Percentiles rank a stretch among this genome's conserved stretches.
Conservation (phyloP, 2,797 vertebrate genomes). For the Sebastes minor region DNA sequence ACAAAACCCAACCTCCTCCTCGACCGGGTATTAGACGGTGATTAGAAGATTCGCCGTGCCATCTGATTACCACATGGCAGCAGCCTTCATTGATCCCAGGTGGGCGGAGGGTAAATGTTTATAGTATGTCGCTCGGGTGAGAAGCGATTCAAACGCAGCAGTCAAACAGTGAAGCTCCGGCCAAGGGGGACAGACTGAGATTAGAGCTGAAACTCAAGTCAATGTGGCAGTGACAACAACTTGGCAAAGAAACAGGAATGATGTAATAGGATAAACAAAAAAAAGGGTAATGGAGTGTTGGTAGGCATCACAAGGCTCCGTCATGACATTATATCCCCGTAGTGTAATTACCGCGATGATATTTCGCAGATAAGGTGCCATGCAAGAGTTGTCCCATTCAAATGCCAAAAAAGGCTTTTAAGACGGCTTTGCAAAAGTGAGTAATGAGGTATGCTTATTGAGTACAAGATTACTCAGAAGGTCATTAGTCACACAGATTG, state of each 20-base stretch:
- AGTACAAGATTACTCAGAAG: constrained; percentile 50
- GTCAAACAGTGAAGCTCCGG: constrained; percentile 35
- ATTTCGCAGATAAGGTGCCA: constrained; percentile 59
- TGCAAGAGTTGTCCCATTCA: constrained; percentile 43
- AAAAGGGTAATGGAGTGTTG: constrained; percentile 52
- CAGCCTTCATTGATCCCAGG: constrained; percentile 79
- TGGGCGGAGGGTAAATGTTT: constrained; percentile 75
- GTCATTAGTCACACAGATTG: constrained; percentile 55
- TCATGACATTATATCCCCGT: constrained; percentile 45
- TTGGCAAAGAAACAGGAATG: constrained; percentile 46
- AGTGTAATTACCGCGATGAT: constrained; percentile 47
- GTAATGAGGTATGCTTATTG: constrained; percentile 52
- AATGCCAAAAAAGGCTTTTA: constrained; percentile 59
- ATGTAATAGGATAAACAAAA: constrained; percentile 68
- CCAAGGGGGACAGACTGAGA: constrained; percentile 36
- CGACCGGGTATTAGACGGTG: constrained; percentile 68
- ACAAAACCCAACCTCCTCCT: constrained; percentile 27
- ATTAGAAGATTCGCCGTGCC: constrained; percentile 73
- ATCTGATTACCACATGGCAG: constrained; percentile 76
- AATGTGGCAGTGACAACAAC: constrained; percentile 48
- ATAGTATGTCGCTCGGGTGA: constrained; percentile 50
- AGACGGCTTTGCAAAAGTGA: constrained; percentile 53
- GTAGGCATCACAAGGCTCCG: constrained; percentile 37
- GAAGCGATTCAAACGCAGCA: constrained; percentile 48
- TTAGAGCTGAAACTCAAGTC: constrained; percentile 58